These are phyloP conservation scores for Gallinago paraguaiae DNA, from an alignment of 2,113 vertebrate genomes.

Conservation along the genomic window DNA sequence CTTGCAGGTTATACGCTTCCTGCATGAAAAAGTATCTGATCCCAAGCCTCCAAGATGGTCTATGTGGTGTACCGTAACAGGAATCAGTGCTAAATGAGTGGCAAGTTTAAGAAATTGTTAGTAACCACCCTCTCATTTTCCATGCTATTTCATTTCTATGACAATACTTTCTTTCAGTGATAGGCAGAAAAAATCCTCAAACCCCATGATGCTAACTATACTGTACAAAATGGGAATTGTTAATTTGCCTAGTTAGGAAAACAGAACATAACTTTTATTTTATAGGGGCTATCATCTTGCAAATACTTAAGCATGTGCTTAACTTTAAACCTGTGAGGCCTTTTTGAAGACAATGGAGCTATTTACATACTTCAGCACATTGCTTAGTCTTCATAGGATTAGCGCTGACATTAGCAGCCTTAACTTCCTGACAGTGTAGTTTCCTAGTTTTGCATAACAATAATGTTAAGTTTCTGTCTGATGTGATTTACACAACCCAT, in stretches of 20 bases:
- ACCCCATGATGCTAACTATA: not conserved
- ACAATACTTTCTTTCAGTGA: not conserved
- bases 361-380: not conserved
- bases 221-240: not conserved
- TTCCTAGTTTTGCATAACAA: slow-evolving; percentile 22
- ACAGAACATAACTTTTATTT: not conserved
- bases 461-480: not conserved
- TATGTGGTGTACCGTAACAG: not conserved
- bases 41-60: not conserved
- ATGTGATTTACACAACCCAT: slow-evolving; percentile 20
- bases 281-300: not conserved
- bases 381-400: not conserved
- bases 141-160: not conserved
- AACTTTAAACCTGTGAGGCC: slow-evolving; percentile 5
- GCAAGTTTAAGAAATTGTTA: not conserved
- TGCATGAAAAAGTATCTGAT: not conserved
- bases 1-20: not conserved
- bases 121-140: not conserved
- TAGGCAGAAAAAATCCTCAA: rapidly evolving
- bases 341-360: not conserved
- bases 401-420: not conserved
- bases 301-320: slow-evolving; percentile 1
- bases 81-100: not conserved
- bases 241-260: slow-evolving; percentile 5
- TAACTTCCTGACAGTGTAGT: not conserved